phyloP scores from a whole-genome alignment of 2,888 invertebrate genomes.

The Cerastis rubricosa region DNA sequence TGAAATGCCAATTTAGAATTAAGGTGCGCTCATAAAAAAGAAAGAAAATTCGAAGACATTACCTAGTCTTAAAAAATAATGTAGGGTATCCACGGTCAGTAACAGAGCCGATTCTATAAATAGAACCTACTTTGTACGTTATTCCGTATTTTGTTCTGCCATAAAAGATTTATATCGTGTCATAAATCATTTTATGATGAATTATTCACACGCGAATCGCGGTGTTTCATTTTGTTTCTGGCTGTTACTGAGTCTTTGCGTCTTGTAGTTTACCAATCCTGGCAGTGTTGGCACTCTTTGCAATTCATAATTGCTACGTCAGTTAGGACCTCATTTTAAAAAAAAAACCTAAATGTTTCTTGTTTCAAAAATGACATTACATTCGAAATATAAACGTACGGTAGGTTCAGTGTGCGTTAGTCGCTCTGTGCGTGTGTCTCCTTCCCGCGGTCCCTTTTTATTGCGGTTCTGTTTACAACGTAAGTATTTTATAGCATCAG shows the following conservation, averaged over 20 bases:
- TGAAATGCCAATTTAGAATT: constrained; percentile 54
- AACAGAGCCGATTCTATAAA: constrained; percentile 49
- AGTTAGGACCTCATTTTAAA: background rate
- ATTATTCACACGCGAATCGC: constrained; percentile 64
- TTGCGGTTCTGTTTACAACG: constrained; percentile 81
- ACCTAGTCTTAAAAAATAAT: constrained; percentile 38
- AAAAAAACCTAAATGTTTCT: background rate
- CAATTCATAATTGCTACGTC: background rate
- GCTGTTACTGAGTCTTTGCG: constrained; percentile 22
- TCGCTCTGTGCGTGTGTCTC: constrained; percentile 57
- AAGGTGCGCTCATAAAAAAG: constrained; percentile 17
- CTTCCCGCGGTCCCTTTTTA: constrained; percentile 77
- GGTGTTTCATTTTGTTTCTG: constrained; percentile 51
- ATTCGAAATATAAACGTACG: constrained; percentile 18
- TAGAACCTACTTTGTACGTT: constrained; percentile 57
- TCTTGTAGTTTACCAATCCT: constrained; percentile 15
- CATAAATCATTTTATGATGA: constrained; percentile 61
- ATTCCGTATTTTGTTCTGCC: constrained; percentile 60
- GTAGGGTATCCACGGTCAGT: constrained; percentile 43
- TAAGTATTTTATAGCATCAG: constrained; percentile 85
- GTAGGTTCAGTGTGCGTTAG: constrained; percentile 63
- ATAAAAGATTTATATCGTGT: constrained; percentile 60
- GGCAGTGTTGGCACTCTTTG: constrained; percentile 13
- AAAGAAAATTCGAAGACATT: constrained; percentile 2
- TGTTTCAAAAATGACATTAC: background rate